Base-by-base conservation (phyloP, 2,113 vertebrate genomes). In the Psittacus erithacus region DNA sequence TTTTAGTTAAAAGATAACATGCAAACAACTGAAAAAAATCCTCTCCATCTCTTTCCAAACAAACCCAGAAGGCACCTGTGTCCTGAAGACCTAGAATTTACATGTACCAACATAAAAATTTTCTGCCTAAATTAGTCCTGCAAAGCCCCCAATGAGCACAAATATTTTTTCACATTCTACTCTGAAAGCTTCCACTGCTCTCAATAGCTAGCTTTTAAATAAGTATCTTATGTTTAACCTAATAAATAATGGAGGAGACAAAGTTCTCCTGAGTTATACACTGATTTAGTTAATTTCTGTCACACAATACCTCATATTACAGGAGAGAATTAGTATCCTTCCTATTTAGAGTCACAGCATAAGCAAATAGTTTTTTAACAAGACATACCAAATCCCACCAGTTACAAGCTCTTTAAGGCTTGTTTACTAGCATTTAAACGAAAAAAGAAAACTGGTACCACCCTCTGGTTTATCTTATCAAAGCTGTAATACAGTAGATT, bases 21-120 rank as follows among this genome's bases (percentile, higher is more conserved):
- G 2, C 6, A 47, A 90, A 71, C n/a, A 73, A 79, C 8, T 49
- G 1, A 64, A 84, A 85, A 55, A 19, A 7, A 0, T 0, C 3
- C 17, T 17, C 55, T 63, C 44, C 14, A 69, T n/a, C 17, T 88
- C 60, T 85, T 78, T 70, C 41, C n/a, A 86, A 80, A 86, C 11
- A 70, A 76, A 85, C 63, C n/a, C 14, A 20, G 43, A 81, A 89
- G 44, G n/a, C 8, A 62, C 3, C 2, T 20, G 38, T 6, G 14
- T 80, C 60, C 74, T 53, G 25, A 85, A 87, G 43, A 82, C 11
- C 14, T 18, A 76, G 27, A 62, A 85, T 55, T 94, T 44, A 57
- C 18, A 65, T 0, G 0, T 23, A 13, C 3, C 33, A 57, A 23
- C 0, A 0, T 25, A 90, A 62, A 28, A 85, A 49, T 52, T 65